These are phyloP conservation scores for Plodia interpunctella DNA, from an alignment of 1,140 invertebrate species.

Conservation along the genomic window DNA sequence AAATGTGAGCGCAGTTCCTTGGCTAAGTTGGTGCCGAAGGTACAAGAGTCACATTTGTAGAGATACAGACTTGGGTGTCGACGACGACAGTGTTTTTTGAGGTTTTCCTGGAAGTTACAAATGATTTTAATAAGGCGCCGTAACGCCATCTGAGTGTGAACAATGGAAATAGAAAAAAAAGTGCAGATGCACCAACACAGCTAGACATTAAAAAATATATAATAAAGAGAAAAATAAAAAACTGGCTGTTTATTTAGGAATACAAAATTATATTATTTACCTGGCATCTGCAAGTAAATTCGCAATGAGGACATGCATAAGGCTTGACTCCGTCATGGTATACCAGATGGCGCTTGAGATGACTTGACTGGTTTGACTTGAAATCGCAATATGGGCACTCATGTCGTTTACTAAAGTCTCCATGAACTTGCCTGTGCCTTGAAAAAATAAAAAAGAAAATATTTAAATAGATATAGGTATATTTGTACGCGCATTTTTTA, in stretches of 20 bases:
- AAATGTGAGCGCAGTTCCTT: slow-evolving; percentile 84
- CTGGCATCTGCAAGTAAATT: slow-evolving; percentile 85
- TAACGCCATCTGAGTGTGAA: too few species aligned
- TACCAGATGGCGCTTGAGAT: slow-evolving; percentile 86
- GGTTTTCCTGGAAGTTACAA: slow-evolving; percentile 83
- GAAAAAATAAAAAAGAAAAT: slow-evolving; percentile 30
- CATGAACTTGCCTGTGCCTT: slow-evolving; percentile 78
- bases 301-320: slow-evolving; percentile 90
- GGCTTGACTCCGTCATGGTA: slow-evolving; percentile 89
- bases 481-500: too few species aligned
- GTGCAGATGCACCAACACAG: too few species aligned
- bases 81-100: slow-evolving; percentile 89
- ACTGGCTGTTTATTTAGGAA: too few species aligned
- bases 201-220: too few species aligned
- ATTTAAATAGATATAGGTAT: neutral
- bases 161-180: too few species aligned
- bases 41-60: slow-evolving; percentile 82
- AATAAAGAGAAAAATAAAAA: too few species aligned
- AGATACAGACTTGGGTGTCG: slow-evolving; percentile 86
- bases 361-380: slow-evolving; percentile 80
- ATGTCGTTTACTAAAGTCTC: slow-evolving; percentile 76
- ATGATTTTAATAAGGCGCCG: neutral
- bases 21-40: slow-evolving; percentile 80
- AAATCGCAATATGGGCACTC: slow-evolving; percentile 83
- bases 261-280: slow-evolving; percentile 27